A percentile compares a stretch with the other conserved stretches of the same genome.
Conservation (phyloP, 35 echinoderm and acorn worm species). For the Eucidaris tribuloides region DNA sequence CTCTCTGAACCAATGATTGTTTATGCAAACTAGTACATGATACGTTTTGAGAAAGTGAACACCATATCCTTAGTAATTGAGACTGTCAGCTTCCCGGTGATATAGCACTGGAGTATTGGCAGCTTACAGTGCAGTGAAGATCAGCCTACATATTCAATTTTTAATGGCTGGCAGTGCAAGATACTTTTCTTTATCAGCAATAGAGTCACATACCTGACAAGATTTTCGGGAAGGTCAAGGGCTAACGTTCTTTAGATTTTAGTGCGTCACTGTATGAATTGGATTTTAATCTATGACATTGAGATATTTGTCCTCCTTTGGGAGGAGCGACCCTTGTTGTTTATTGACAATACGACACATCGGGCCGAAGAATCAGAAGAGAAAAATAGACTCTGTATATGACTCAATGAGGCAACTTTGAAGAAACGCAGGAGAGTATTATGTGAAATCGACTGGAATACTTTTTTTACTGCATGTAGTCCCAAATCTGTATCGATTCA, state of each 20-base stretch:
- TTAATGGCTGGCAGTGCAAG: not conserved
- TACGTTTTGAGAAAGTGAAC: not conserved
- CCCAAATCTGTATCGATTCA: not conserved
- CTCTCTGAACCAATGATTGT: no score
- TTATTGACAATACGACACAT: not conserved
- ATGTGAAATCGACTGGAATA: not conserved
- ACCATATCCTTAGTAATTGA: not conserved
- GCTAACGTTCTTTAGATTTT: slow-evolving; percentile 20
- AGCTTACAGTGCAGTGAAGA: not conserved
- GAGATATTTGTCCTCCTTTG: not conserved
- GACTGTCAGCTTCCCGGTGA: slow-evolving; percentile 7
- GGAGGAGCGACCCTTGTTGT: slow-evolving; percentile 12
- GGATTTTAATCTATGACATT: slow-evolving; percentile 6
- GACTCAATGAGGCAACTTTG: not conserved
- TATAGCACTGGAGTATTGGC: not conserved
- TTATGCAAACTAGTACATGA: not conserved
- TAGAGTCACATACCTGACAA: not conserved
- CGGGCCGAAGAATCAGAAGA: not conserved
- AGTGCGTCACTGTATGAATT: not conserved
- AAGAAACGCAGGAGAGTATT: not conserved
- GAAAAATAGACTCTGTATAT: not conserved
- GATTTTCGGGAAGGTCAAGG: not conserved
- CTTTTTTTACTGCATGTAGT: not conserved
- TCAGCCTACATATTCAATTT: not conserved
- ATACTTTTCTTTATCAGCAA: slow-evolving; percentile 16